These are phyloP conservation scores for Neomorphus geoffroyi DNA, from an alignment of 2,797 vertebrate genomes.

Conservation along the genomic window DNA sequence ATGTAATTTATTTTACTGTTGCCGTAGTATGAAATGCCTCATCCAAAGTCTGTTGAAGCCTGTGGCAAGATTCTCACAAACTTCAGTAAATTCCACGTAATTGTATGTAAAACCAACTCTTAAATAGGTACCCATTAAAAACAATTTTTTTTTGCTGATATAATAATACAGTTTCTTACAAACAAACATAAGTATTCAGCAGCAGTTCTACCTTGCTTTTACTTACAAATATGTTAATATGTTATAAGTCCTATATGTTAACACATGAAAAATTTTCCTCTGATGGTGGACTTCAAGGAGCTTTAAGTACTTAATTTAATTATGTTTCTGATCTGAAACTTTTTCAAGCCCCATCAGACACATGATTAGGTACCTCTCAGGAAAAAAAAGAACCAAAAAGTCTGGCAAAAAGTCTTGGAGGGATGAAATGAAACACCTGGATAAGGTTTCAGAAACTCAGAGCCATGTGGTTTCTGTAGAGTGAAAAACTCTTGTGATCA, in stretches of 20 bases:
- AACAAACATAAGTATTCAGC: neutral
- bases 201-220: neutral
- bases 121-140: neutral
- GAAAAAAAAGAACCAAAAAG: neutral
- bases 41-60: neutral
- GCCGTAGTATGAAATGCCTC: neutral
- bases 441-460: conserved; percentile 44
- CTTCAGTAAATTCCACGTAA: neutral
- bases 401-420: neutral
- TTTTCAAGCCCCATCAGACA: neutral
- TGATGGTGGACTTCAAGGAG: neutral
- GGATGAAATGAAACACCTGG: neutral
- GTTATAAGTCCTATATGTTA: neutral
- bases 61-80: neutral
- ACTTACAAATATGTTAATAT: neutral
- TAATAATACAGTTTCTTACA: neutral
- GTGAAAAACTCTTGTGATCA: conserved; percentile 16
- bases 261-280: neutral
- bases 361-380: neutral
- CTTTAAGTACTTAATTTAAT: neutral
- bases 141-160: neutral
- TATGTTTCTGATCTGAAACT: neutral
- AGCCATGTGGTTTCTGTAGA: conserved; percentile 40
- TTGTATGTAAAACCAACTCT: neutral
- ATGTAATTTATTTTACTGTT: neutral